Evolutionary conservation across 2,888 invertebrate genomes (phyloP), one percentile per base, ranked within the genome.

Genomic region (Syrista parreyssii): DNA sequence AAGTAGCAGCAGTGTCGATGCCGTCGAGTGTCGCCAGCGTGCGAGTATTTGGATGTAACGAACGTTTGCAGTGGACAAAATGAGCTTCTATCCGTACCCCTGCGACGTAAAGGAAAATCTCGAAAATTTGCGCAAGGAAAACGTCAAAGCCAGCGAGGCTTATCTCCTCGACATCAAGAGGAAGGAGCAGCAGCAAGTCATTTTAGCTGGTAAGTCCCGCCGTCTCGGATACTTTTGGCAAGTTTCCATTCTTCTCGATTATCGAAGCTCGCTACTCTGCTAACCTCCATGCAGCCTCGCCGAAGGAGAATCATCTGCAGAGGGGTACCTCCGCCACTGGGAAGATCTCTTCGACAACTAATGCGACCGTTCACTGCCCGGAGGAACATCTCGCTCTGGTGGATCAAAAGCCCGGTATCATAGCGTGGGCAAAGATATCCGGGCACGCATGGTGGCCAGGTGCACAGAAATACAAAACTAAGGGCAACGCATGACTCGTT

Each of bases 371-470:
- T 9, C 23, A 2, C 9, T 9, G 2, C 23, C 55, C 23, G 55
- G n/a, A 33, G 12, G 35, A 30, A 32, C 35, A 84, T 55, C 83
- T 91, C 68, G 83, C 87, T n/a, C 78, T 90, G 75, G 82, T 79
- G 75, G 83, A 88, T 77, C 90, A 91, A 80, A 85, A 86, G n/a
- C 83, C 88, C 34, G 90, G 90, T 0, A 83, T 86, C 12, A 88
- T 91, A 36, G 83, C 88, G 4, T 91, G 90, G 90, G 88, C 87
- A 1, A 91, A 90, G 83, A 86, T 89, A 75, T 78, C 80, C 32
- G 90, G 89, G 40, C 87, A 88, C 72, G 85, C 82, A 79, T 90
- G 88, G 86, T 91, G 91, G 91, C 91, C 91, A 75, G 90, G 89
- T 74, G 23, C 23, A 6, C 23, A 23, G 23, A 40, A 23, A 40